These are phyloP conservation scores for Hemitrygon akajei DNA, from an alignment of 2,797 vertebrate genomes.

Conservation along the genomic window DNA sequence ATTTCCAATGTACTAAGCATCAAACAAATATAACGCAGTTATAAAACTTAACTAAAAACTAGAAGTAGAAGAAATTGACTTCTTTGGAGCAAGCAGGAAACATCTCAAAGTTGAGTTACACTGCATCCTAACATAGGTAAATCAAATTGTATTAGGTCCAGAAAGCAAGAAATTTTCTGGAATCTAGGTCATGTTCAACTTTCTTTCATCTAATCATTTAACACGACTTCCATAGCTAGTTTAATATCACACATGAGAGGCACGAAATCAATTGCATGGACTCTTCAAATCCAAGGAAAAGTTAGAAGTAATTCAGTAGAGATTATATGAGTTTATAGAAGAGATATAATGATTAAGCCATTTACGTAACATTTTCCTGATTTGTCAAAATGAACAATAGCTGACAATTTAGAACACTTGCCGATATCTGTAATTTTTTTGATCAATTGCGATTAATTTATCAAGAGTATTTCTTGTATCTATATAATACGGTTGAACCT, in stretches of 20 bases:
- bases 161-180: not conserved
- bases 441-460: not conserved
- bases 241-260: not conserved
- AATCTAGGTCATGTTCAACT: conserved; percentile 14
- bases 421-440: not conserved
- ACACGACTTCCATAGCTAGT: not conserved
- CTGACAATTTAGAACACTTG: not conserved
- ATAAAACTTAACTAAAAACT: not conserved
- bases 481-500: not conserved
- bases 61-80: not conserved
- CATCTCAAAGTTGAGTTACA: not conserved
- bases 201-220: not conserved
- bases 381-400: conserved; percentile 8
- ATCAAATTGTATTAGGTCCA: conserved; percentile 20
- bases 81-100: not conserved
- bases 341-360: not conserved
- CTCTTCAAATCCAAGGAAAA: not conserved
- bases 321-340: conserved; percentile 2
- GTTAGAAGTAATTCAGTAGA: not conserved
- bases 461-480: not conserved
- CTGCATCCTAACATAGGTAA: not conserved
- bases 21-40: not conserved
- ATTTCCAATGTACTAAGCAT: not conserved
- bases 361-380: not conserved
- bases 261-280: not conserved